These are phyloP conservation scores for Rhodeus uyekii DNA, from an alignment of 2,797 vertebrate genomes.

Conservation along the genomic window DNA sequence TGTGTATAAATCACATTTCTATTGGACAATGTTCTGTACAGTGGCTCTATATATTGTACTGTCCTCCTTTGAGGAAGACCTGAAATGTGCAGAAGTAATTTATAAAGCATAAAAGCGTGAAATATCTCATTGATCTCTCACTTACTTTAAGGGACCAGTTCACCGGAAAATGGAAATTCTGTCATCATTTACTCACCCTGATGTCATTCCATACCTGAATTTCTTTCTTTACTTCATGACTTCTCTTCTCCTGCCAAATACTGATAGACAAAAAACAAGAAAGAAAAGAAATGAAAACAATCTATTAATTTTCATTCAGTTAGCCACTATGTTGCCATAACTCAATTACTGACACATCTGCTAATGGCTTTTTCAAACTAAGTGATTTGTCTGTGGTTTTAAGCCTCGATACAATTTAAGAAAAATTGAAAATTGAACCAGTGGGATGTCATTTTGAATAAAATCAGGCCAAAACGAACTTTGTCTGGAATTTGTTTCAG, in stretches of 20 bases:
- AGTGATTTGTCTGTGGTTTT: neutral
- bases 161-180: neutral
- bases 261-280: neutral
- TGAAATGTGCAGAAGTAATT: neutral
- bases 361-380: neutral
- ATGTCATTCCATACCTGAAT: neutral
- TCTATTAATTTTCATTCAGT: neutral
- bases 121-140: neutral
- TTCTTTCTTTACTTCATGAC: neutral
- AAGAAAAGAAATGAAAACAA: too few species aligned
- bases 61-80: neutral
- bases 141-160: neutral
- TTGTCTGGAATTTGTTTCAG: too few species aligned
- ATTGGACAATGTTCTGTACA: constrained; percentile 16
- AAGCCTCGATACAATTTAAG: neutral
- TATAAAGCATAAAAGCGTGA: constrained; percentile 19
- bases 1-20: neutral
- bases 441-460: neutral
- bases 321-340: neutral
- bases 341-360: neutral
- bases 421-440: neutral
- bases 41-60: neutral
- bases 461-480: neutral
- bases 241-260: neutral
- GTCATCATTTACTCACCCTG: neutral